Conservation (phyloP, 2,888 invertebrate species). For the Notocelia uddmanniana region DNA sequence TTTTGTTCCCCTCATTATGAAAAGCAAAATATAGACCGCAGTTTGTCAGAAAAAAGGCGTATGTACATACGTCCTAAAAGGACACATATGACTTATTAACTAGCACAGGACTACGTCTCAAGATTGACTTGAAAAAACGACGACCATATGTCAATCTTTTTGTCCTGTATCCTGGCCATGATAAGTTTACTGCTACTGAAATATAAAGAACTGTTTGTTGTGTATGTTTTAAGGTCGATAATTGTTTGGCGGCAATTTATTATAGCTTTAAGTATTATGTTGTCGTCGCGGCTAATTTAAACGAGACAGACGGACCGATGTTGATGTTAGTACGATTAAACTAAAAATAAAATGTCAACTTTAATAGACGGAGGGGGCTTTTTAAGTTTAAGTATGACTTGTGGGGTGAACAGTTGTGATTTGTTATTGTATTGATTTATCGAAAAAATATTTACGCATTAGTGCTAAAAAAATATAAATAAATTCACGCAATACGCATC, state of each 20-base stretch:
- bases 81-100: constrained; percentile 58
- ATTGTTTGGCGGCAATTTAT: constrained; percentile 34
- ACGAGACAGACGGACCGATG: constrained; percentile 63
- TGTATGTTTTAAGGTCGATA: constrained; percentile 51
- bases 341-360: constrained; percentile 48
- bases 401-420: constrained; percentile 23
- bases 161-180: constrained; percentile 52
- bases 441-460: no score
- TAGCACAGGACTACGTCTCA: constrained; percentile 51
- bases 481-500: no score
- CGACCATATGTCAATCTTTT: constrained; percentile 73
- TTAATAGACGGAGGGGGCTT: constrained; percentile 31
- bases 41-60: constrained; percentile 4
- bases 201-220: constrained; percentile 16
- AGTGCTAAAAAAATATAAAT: no score
- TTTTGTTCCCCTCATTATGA: constrained; percentile 61
- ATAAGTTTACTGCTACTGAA: constrained; percentile 20
- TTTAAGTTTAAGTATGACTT: constrained; percentile 35
- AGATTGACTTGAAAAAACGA: constrained; percentile 67
- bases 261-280: not conserved
- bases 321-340: constrained; percentile 51
- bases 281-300: constrained; percentile 74
- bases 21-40: constrained; percentile 20
- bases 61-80: constrained; percentile 6
- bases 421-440: not conserved